These are phyloP conservation scores for Ceriagrion tenellum DNA, from an alignment of 2,888 invertebrate species.

Conservation along the genomic window DNA sequence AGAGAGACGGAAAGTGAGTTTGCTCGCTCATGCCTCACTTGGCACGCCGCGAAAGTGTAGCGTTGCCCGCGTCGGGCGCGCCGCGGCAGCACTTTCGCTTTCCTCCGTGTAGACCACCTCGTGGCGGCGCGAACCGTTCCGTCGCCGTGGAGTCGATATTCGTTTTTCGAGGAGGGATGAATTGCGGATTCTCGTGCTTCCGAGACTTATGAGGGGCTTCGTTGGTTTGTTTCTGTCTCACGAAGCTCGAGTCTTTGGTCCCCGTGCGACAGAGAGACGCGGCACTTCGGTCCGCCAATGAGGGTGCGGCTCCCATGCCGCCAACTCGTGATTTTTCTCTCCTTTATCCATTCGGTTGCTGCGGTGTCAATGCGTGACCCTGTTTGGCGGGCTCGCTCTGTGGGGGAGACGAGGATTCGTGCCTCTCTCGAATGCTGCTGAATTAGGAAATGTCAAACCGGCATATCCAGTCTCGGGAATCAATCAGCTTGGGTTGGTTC, in stretches of 20 bases:
- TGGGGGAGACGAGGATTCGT: neutral
- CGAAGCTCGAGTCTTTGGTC: too few species aligned
- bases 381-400: neutral
- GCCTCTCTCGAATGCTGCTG: neutral
- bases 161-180: neutral
- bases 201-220: neutral
- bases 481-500: neutral
- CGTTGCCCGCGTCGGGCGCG: neutral
- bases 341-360: neutral
- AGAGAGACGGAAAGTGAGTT: neutral
- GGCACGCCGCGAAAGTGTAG: constrained; percentile 17
- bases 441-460: neutral
- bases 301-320: neutral
- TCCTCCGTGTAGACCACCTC: neutral
- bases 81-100: constrained; percentile 29
- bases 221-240: neutral
- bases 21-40: neutral
- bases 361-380: neutral
- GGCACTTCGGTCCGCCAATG: neutral
- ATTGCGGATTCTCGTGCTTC: neutral
- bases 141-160: neutral
- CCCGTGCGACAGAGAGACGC: neutral
- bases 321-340: neutral
- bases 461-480: neutral
- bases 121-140: neutral